phyloP scores from a whole-genome alignment of 2,113 vertebrate genomes.

The Trematomus loennbergii region DNA sequence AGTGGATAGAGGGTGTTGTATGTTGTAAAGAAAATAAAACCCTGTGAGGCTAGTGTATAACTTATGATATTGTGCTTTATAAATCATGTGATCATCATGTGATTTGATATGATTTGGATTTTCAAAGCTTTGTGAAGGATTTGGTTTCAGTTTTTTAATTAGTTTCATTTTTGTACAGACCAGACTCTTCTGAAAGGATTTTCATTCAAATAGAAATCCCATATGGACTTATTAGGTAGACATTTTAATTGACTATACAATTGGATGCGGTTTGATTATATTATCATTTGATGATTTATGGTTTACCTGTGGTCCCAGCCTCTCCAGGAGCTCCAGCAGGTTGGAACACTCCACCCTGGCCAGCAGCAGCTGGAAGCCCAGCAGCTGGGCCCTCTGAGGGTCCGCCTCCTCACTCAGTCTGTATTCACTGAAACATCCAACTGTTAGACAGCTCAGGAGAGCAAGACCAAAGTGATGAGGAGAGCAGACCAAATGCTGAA shows the following conservation, averaged over 20 bases:
- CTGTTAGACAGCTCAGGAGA: background rate
- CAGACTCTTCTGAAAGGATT: background rate
- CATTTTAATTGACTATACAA: background rate
- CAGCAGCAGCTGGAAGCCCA: slow-evolving; percentile 89
- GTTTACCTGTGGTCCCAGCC: slow-evolving; percentile 55
- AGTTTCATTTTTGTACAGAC: background rate
- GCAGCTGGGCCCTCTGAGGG: slow-evolving; percentile 75
- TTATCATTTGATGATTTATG: background rate
- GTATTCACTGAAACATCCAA: slow-evolving; percentile 78
- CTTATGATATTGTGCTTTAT: no score
- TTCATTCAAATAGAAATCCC: background rate
- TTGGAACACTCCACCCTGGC: slow-evolving; percentile 83
- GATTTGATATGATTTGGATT: no score
- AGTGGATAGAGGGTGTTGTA: no score
- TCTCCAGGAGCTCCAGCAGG: slow-evolving; percentile 78
- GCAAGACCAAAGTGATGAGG: background rate
- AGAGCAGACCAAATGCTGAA: background rate
- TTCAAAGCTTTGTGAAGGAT: no score
- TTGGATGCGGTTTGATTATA: background rate
- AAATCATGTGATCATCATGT: no score
- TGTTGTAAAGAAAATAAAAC: no score
- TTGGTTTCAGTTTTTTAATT: no score
- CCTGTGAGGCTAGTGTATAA: no score
- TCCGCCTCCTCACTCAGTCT: slow-evolving; percentile 77
- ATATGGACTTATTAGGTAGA: background rate